These are phyloP conservation scores for Chiloscyllium plagiosum DNA, from an alignment of 2,113 vertebrate genomes.

Conservation along the genomic window DNA sequence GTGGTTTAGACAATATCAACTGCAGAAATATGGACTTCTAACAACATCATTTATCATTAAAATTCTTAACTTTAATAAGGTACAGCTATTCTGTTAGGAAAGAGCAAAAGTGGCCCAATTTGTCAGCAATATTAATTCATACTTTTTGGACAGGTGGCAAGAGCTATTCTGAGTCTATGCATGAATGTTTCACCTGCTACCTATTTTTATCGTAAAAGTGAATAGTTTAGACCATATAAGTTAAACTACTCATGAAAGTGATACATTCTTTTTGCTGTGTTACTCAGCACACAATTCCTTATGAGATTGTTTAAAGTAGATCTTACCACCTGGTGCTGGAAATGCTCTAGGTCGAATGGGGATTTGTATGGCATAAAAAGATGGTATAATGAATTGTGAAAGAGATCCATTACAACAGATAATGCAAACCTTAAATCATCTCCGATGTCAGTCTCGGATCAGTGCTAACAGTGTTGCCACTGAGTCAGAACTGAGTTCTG, in stretches of 20 bases:
- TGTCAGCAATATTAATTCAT: not conserved
- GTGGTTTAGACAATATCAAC: not conserved
- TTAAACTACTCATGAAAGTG: not conserved
- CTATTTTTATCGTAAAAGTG: too few relatives aligned
- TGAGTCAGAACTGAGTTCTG: not conserved
- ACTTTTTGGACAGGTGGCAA: not conserved
- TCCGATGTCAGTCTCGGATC: not conserved
- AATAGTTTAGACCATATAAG: too few relatives aligned
- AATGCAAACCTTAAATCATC: not conserved
- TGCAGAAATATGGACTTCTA: not conserved
- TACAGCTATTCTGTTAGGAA: not conserved
- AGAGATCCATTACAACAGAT: not conserved
- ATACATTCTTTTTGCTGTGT: not conserved
- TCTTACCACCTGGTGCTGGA: not conserved
- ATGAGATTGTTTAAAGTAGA: not conserved
- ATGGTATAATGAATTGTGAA: not conserved
- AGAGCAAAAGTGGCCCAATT: not conserved
- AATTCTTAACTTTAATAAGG: not conserved
- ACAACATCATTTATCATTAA: not conserved
- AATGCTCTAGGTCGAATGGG: not conserved
- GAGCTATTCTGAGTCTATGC: not conserved
- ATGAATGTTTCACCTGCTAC: not conserved
- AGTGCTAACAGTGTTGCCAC: not conserved
- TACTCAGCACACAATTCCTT: not conserved
- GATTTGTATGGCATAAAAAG: not conserved